Conservation (phyloP, 2,888 invertebrate genomes). For the Microchrysa polita region DNA sequence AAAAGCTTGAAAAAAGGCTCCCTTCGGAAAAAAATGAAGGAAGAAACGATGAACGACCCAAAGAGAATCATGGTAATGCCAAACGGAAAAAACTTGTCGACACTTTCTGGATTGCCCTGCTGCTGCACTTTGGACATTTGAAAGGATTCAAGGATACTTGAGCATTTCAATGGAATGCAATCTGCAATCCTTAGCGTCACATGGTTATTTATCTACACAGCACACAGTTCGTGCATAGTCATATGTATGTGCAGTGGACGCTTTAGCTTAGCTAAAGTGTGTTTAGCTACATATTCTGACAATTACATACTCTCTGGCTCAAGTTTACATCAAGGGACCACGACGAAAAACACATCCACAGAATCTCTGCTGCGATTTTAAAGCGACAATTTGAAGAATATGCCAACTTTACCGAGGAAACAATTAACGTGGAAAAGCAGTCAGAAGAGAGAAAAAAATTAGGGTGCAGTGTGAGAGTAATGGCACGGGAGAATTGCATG, state of each 20-base stretch:
- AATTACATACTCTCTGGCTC: slow-evolving; percentile 3
- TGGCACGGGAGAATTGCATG: not conserved
- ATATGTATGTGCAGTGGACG: not conserved
- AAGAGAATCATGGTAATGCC: slow-evolving; percentile 33
- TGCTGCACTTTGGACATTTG: slow-evolving; percentile 29
- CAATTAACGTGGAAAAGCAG: slow-evolving; percentile 46
- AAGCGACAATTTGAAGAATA: slow-evolving; percentile 45
- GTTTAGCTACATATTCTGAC: not conserved
- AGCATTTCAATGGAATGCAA: slow-evolving; percentile 27
- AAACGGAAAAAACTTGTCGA: slow-evolving; percentile 43
- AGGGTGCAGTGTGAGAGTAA: slow-evolving; percentile 8
- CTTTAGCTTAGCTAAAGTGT: not conserved
- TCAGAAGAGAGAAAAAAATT: not conserved
- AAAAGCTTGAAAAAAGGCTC: slow-evolving; percentile 17
- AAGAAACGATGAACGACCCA: not conserved
- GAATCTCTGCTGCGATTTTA: slow-evolving; percentile 30
- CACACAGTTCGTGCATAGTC: not conserved
- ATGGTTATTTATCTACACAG: not conserved
- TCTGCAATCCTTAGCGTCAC: not conserved
- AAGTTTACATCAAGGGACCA: not conserved
- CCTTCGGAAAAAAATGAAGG: not conserved
- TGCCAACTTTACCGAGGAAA: slow-evolving; percentile 49
- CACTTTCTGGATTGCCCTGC: slow-evolving; percentile 39
- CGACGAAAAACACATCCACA: slow-evolving; percentile 10
- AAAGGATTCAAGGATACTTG: slow-evolving; percentile 36